Evolutionary conservation across 2,888 invertebrate species (phyloP), one percentile per base, ranked within the genome.

Genomic region (Xylocampa areola): DNA sequence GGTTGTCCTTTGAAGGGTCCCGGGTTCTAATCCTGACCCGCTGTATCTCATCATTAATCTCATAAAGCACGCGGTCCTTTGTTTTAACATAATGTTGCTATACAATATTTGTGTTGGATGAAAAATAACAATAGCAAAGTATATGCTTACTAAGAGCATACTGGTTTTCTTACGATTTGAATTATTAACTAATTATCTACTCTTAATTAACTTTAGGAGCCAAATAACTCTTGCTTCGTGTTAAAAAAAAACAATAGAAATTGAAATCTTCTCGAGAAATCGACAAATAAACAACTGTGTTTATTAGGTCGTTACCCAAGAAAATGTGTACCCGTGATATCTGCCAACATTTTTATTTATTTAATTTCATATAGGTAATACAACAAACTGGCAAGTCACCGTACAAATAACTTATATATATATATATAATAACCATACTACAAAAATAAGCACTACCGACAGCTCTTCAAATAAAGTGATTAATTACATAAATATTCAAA

Each of bases 1-100:
- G 37, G 53, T 33, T 52, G 55, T 62, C 58, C 62, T 73, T 65
- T 61, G 39, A 69, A 30, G 57, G 45, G 50, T 53, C 37, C 50
- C 10, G 35, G 35, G 37, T 61, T 65, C 43, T 59, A 52, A 61
- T 58, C 44, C 60, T 37, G 8, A 41, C 50, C 43, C 37, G 19
- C 37, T 40, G 47, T 66, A 58, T 73, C 71, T 73, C 54, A 62
- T 61, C 30, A 50, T 54, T 50, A 54, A 73, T 58, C 61, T 44
- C 29, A 29, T 49, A 45, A 57, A 58, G 47, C 44, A 49, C 32
- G 29, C 40, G 17, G 39, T n/a, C 49, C 39, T 57, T 48, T 58
- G 25, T 62, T 58, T 41, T 43, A 32, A 33, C 27, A 41, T 40
- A 65, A 44, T 45, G 11, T 37, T 23, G 13, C 6, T 41, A 16